phyloP scores from a whole-genome alignment of 2,888 invertebrate species.

The Agrotis exclamationis region DNA sequence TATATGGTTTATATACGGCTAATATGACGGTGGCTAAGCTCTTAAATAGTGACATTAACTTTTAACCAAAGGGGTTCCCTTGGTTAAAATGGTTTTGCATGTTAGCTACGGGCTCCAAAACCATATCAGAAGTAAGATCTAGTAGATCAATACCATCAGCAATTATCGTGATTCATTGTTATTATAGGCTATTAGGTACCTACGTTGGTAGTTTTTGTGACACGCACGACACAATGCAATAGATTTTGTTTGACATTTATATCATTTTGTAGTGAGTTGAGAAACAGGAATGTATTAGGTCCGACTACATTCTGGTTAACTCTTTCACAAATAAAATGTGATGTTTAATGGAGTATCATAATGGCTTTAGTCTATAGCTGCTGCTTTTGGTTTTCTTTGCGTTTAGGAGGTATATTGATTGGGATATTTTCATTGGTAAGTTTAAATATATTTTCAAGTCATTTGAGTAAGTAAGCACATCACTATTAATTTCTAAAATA shows the following conservation, averaged over 20 bases:
- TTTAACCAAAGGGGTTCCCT: conserved; percentile 3
- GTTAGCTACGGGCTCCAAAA: conserved; percentile 20
- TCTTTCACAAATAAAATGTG: conserved; percentile 18
- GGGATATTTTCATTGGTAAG: conserved; percentile 83
- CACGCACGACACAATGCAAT: conserved; percentile 39
- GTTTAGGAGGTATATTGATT: conserved; percentile 85
- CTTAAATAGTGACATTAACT: background rate
- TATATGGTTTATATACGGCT: no score
- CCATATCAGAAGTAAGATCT: conserved; percentile 37
- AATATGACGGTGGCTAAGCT: no score
- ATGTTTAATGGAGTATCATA: conserved; percentile 21
- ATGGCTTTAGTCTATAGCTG: conserved; percentile 88
- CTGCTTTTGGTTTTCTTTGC: conserved; percentile 88
- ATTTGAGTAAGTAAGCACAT: no score
- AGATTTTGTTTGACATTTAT: conserved; percentile 37
- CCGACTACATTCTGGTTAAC: background rate
- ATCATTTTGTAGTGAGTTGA: conserved; percentile 31
- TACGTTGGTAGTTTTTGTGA: background rate
- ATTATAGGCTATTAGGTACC: conserved; percentile 38
- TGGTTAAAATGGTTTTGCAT: conserved; percentile 8
- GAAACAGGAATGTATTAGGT: conserved; percentile 1
- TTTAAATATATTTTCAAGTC: background rate
- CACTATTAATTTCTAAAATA: conserved; percentile 28
- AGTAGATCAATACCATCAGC: conserved; percentile 51
- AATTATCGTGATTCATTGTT: conserved; percentile 51